Base-by-base conservation (phyloP, 2,888 invertebrate species). In the Rhopalosiphum nymphaeae region DNA sequence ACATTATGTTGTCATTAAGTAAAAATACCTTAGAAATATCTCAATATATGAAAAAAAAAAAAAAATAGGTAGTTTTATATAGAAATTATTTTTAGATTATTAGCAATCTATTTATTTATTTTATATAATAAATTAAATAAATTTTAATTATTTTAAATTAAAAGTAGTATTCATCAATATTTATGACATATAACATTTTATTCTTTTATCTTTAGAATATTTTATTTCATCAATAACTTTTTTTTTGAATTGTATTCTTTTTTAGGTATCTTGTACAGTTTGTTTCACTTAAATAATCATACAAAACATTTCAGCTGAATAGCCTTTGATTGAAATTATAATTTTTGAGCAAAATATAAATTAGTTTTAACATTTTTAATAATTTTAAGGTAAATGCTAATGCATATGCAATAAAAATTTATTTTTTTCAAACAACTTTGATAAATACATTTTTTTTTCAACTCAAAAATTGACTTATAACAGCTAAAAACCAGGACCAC, bases 181-280 rank as follows among this genome's bases (percentile, higher is more conserved):
- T 61, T 36, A 53, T 53, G 21, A 29, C 49, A 4, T 53, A 46
- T 46, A 87, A 87, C 44, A 46, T 86, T 46, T 46, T 46, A 61
- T 86, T 67, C 26, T 56, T 21, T 57, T 61, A 61, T 87, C 3
- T 61, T 87, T 57, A 61, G 36, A 87, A 26, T 46, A 86, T 86
- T 67, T 26, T 42, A 86, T 67, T 87, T 61, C 46, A 87, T 61
- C 26, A 49, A 21, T 91, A 57, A 91, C 4, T 0, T 84, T 84
- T 91, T 85, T 42, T 9, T 29, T 56, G 3, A 53, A 84, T n/a
- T 86, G 2, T 85, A 85, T 85, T 91, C n/a, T 91, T 67, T 57
- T 91, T 3, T 85, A 57, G n/a, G 57, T 46, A 36, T 67, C 13
- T 16, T 67, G 9, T 67, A 67, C n/a, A 67, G 16, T 67, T 53